phyloP scores from a whole-genome alignment of 1,140 invertebrate genomes.

The Dryas iulia region DNA sequence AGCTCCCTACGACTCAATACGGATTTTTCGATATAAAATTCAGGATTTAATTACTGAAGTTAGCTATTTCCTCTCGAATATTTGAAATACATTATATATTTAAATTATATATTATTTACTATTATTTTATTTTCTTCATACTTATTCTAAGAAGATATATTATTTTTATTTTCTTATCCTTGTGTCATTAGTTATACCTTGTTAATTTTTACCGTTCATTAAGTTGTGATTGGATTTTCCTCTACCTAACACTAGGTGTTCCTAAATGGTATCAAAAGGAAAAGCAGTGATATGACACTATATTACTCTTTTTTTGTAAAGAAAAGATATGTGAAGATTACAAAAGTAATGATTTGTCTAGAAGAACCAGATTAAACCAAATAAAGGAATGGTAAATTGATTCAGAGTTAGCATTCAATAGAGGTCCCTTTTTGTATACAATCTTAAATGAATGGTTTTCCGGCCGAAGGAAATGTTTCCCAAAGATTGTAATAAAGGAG shows the following conservation, averaged over 20 bases:
- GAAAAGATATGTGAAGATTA: not conserved
- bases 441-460: not conserved
- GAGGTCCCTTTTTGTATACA: not conserved
- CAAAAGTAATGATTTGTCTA: not conserved
- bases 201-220: too few relatives aligned
- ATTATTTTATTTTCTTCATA: not conserved
- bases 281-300: not conserved
- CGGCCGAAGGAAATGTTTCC: not conserved
- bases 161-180: not conserved
- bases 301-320: not conserved
- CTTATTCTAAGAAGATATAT: too few relatives aligned
- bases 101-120: too few relatives aligned
- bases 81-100: not conserved
- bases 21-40: slow-evolving; percentile 9
- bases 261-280: too few relatives aligned
- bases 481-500: not conserved
- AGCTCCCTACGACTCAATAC: not conserved
- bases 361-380: not conserved
- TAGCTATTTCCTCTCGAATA: not conserved
- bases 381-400: not conserved
- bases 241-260: too few relatives aligned
- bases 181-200: too few relatives aligned
- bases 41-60: not conserved
- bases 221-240: not conserved
- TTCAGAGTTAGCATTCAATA: not conserved